Evolutionary conservation across 1,140 invertebrate genomes (phyloP), one percentile per base, ranked within the genome.

Genomic region (Heliconius himera): DNA sequence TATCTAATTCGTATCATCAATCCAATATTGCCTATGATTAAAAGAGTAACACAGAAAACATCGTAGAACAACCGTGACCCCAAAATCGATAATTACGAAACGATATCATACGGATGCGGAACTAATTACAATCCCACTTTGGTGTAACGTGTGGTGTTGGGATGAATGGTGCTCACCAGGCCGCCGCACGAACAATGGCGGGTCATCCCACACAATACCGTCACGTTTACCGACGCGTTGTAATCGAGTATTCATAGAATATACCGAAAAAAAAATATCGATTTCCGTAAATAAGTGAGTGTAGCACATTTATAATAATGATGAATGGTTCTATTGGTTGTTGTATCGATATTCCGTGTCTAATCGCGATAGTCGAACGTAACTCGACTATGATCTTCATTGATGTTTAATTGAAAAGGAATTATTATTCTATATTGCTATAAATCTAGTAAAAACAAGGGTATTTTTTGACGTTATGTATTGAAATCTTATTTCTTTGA

Each of bases 201-300:
- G 92, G 93, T 94, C 93, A 93, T 90, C 90, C 83, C 79, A 84
- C 83, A 94, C 92, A 94, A 94, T 91, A 87, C 87, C 87, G 87
- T 91, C 87, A 91, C 90, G 89, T 90, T 93, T 93, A 92, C 81
- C 89, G 88, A 91, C 86, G 90, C 90, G 91, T 89, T 88, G 86
- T 89, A 91, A 90, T 84, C 88, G 86, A 87, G 85, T 83, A 93
- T 94, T 93, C 90, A 93, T 88, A 84, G 83, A 84, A 87, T 88
- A 91, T 89, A 90, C 89, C 88, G 90, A 93, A 94, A 94, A 54
- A 5, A 94, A 94, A 93, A 94, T 94, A 94, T 94, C 93, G 93
- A 94, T 94, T 94, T 94, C 93, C 93, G 93, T 94, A 94, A 94
- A 94, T 94, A 94, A 94, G 91, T 87, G 92, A 94, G 91, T 92